These are phyloP conservation scores for Drosophila biarmipes DNA, from an alignment of 1,140 invertebrate species.

Conservation along the genomic window DNA sequence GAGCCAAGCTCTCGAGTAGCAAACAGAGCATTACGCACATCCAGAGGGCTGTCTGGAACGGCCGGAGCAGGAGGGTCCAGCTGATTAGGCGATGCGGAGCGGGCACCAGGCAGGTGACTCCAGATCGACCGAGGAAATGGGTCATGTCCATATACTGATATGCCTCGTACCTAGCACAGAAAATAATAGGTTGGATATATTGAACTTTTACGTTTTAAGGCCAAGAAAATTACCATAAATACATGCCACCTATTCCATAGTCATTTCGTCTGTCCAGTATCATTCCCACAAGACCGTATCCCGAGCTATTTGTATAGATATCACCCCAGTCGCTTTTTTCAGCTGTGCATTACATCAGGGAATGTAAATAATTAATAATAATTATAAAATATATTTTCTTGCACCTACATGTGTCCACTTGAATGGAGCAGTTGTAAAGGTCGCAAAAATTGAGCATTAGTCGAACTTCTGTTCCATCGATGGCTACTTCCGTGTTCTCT, in stretches of 20 bases:
- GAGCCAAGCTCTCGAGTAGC: conserved; percentile 47
- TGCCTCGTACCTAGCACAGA: conserved; percentile 37
- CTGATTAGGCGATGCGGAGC: conserved; percentile 56
- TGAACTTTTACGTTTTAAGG: not conserved
- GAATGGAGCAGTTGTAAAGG: conserved; percentile 64
- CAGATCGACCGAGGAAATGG: conserved; percentile 69
- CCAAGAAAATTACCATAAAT: conserved; percentile 41
- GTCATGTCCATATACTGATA: conserved; percentile 66
- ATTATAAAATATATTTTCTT: not conserved
- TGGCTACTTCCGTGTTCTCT: conserved; percentile 13
- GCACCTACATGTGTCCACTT: conserved; percentile 65
- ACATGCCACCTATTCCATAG: conserved; percentile 60
- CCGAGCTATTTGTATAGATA: conserved; percentile 60
- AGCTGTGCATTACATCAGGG: conserved; percentile 14
- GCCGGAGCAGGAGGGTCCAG: conserved; percentile 67
- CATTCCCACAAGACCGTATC: conserved; percentile 62
- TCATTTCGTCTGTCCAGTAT: conserved; percentile 55
- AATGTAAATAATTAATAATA: not conserved
- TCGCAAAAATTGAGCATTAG: conserved; percentile 65
- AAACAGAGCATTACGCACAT: conserved; percentile 57
- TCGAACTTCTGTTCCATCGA: conserved; percentile 72
- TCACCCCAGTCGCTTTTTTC: conserved; percentile 66
- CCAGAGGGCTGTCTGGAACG: conserved; percentile 70
- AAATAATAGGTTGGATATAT: not conserved
- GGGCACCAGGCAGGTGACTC: conserved; percentile 74